Evolutionary conservation across 2,797 vertebrate genomes (phyloP).

Genomic region (Eidolon dupreanum): DNA sequence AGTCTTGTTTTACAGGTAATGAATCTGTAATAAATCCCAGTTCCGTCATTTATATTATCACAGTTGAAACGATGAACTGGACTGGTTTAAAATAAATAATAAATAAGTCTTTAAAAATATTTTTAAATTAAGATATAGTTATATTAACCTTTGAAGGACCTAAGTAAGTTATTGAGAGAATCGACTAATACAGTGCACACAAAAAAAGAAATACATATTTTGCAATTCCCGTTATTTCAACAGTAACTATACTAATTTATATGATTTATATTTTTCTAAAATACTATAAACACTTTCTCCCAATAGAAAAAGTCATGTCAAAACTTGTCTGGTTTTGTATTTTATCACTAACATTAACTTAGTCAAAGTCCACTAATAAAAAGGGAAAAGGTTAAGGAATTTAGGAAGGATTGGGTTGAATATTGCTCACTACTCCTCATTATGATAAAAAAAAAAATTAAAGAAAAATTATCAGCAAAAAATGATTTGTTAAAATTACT

Average conservation of each 20-base stretch:
- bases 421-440: not conserved
- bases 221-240: not conserved
- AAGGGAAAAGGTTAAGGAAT: not conserved
- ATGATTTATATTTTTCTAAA: not conserved
- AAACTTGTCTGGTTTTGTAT: not conserved
- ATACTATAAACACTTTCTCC: not conserved
- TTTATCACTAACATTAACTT: not conserved
- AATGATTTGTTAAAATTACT: not conserved
- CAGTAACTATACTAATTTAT: not conserved
- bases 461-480: not conserved
- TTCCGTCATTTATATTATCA: not conserved
- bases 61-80: not conserved
- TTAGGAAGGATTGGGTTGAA: not conserved
- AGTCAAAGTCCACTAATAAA: not conserved
- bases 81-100: not conserved
- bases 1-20: not conserved
- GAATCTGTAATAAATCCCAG: not conserved
- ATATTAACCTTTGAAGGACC: not conserved
- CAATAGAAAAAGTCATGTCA: not conserved
- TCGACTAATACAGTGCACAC: not conserved
- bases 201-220: not conserved
- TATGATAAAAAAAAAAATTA: not conserved
- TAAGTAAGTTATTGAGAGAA: not conserved
- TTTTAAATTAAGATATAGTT: slow-evolving; percentile 16
- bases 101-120: not conserved